Evolutionary conservation across 1,140 invertebrate species (phyloP).

Genomic region (Drosophila navojoa): DNA sequence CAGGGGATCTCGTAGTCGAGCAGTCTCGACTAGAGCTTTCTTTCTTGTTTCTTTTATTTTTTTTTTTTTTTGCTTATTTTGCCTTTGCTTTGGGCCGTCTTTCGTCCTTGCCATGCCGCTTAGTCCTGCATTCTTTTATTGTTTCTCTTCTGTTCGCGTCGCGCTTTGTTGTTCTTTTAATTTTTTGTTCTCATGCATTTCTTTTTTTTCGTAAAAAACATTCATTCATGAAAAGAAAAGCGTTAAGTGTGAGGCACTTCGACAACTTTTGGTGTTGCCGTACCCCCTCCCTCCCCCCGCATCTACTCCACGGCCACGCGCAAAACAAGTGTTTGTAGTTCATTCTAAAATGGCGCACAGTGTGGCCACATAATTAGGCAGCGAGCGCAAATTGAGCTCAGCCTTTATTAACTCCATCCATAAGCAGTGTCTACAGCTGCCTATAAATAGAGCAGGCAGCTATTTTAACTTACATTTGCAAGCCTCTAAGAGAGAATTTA

Average conservation of each 20-base stretch:
- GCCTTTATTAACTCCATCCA: too few relatives aligned
- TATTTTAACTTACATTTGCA: too few relatives aligned
- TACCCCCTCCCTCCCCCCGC: not conserved
- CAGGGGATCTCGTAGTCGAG: too few relatives aligned
- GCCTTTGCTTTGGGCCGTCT: slow-evolving; percentile 22
- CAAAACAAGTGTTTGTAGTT: slow-evolving; percentile 36
- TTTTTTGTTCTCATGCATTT: slow-evolving; percentile 5
- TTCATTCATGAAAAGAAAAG: slow-evolving; percentile 74
- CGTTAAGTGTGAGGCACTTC: slow-evolving; percentile 66
- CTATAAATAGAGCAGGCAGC: too few relatives aligned
- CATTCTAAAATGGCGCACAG: slow-evolving; percentile 22
- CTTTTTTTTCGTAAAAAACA: slow-evolving; percentile 60
- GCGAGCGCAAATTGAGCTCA: not conserved
- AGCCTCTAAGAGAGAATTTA: too few relatives aligned
- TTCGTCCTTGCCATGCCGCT: slow-evolving; percentile 47
- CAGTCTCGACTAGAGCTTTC: too few relatives aligned
- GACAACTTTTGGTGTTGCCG: slow-evolving; percentile 75
- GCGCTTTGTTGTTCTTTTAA: slow-evolving; percentile 17
- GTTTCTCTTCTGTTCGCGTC: slow-evolving; percentile 55
- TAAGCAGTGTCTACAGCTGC: too few relatives aligned
- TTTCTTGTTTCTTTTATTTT: too few relatives aligned
- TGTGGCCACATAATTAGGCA: not conserved
- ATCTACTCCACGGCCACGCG: too few relatives aligned
- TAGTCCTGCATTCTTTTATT: slow-evolving; percentile 72
- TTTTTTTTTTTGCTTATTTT: not conserved